These are phyloP conservation scores for Dione juno DNA, from an alignment of 2,888 invertebrate species.

Conservation along the genomic window DNA sequence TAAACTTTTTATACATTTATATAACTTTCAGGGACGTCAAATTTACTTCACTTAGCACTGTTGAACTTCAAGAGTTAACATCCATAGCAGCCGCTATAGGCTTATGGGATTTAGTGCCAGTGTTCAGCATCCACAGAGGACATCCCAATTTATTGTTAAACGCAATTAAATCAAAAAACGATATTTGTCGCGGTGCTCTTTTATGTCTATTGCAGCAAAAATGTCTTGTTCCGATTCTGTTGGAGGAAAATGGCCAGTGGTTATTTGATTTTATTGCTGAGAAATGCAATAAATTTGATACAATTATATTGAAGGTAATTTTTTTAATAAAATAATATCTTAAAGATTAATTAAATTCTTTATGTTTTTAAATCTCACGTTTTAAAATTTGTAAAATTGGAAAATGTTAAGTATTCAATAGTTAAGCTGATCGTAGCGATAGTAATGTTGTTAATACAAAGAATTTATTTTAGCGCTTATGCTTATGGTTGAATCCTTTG, in stretches of 20 bases:
- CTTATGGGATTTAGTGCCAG: slow-evolving; percentile 76
- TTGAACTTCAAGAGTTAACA: slow-evolving; percentile 65
- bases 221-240: slow-evolving; percentile 65
- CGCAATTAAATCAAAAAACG: slow-evolving; percentile 60
- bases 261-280: slow-evolving; percentile 79
- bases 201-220: slow-evolving; percentile 61
- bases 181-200: slow-evolving; percentile 70
- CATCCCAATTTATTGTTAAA: slow-evolving; percentile 63
- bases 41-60: slow-evolving; percentile 58
- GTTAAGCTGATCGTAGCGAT: not conserved
- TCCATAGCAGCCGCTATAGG: slow-evolving; percentile 70
- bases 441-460: not conserved
- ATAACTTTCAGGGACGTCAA: slow-evolving; percentile 64
- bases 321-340: slow-evolving; percentile 1
- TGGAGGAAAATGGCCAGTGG: slow-evolving; percentile 77
- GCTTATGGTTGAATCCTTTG: slow-evolving; percentile 76
- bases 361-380: no score
- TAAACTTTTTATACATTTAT: not conserved
- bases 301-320: slow-evolving; percentile 81
- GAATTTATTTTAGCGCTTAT: slow-evolving; percentile 64
- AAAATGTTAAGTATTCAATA: no score
- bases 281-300: slow-evolving; percentile 79
- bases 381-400: no score
- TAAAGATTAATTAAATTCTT: not conserved
- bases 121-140: slow-evolving; percentile 70